Evolutionary conservation across 2,797 vertebrate genomes (phyloP), one percentile per base, ranked within the genome.

Genomic region (Mus minutoides): DNA sequence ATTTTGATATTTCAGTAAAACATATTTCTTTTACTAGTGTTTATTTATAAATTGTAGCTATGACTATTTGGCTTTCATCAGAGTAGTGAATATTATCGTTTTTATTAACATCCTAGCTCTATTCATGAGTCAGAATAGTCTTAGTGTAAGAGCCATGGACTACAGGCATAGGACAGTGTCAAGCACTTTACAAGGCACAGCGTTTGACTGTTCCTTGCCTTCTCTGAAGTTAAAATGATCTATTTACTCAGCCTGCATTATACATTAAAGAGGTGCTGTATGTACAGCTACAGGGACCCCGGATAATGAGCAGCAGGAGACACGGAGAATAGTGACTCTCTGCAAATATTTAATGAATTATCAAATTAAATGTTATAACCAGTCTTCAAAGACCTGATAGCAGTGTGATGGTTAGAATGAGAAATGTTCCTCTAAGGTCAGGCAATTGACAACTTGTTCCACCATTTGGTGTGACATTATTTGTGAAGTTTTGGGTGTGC

Each of bases 321-420:
- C 26, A 26, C 11, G 46, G 49, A 83, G 56, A 92, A 79, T 2
- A 31, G 10, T 85, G 62, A 11, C 43, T 91, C 34, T 90, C 52
- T 58, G 13, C 34, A 86, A 91, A 93, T n/a, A 40, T 78, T 92
- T 64, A 92, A 89, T 96, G 58, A 69, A 88, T 95, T 92, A 90
- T 79, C 91, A 95, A 95, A 71, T 86, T 40, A 97, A 69, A 94
- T 43, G 64, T 62, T 91, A 78, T 77, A 97, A 71, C 22, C 16
- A 43, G 24, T 89, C 71, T 94, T 96, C 71, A 84, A 92, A 94
- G 24, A n/a, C 49, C 73, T 22, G 58, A 54, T 26, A 1, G 6
- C 1, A 69, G 10, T n/a, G 1, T 86, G n/a, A 11, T 24, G 21
- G 43, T 69, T 67, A 24, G 31, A 67, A 69, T 69, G 43, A 52